A percentile compares a stretch with the other conserved stretches of the same genome.
Conservation (phyloP, 2,113 vertebrate genomes). For the Gymnocephalus cernua region DNA sequence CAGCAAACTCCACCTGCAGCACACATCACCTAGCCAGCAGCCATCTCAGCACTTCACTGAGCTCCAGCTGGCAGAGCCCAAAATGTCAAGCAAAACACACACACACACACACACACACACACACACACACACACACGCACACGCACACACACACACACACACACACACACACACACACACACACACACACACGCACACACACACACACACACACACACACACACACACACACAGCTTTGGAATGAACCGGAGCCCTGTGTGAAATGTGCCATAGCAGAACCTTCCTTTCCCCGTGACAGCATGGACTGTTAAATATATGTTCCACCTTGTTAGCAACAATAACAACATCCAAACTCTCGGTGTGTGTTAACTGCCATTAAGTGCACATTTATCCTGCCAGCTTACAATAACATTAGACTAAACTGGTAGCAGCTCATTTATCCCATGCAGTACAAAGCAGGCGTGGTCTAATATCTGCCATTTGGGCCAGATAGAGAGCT, state of each 20-base stretch:
- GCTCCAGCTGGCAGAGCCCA: conserved; percentile 43
- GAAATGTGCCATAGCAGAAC: conserved; percentile 48
- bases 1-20: conserved; percentile 37
- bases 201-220: not conserved
- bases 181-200: not conserved
- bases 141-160: conserved; percentile 11
- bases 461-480: conserved; percentile 17
- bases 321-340: conserved; percentile 63
- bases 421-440: conserved; percentile 58
- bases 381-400: conserved; percentile 40
- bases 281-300: conserved; percentile 36
- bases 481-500: not conserved
- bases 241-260: conserved; percentile 42
- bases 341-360: conserved; percentile 35
- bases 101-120: not conserved
- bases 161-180: not conserved
- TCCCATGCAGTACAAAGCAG: conserved; percentile 25
- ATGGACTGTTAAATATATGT: conserved; percentile 60
- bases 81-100: conserved; percentile 18
- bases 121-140: conserved; percentile 1
- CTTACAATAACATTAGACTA: conserved; percentile 53
- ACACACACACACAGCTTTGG: not conserved
- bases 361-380: conserved; percentile 43
- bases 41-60: conserved; percentile 34
- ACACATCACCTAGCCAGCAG: conserved; percentile 33